phyloP scores from a whole-genome alignment of 2,113 vertebrate genomes.

The Lipotes vexillifer region DNA sequence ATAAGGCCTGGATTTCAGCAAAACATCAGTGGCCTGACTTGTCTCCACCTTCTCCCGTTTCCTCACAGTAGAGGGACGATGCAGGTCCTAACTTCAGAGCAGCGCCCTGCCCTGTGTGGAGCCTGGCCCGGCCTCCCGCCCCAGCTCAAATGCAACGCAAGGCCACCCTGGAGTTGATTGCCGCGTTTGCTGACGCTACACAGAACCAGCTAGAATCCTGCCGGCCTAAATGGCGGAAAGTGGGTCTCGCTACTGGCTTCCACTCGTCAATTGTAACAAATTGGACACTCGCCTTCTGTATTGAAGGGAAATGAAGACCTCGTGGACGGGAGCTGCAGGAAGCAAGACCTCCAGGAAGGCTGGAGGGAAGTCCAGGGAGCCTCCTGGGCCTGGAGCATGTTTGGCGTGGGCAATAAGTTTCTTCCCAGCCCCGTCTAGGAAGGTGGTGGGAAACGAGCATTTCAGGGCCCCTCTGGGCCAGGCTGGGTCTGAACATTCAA shows the following conservation, averaged over 20 bases:
- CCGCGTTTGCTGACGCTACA: fast-evolving
- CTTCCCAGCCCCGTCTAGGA: background rate
- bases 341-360: fast-evolving
- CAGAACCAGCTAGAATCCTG: background rate
- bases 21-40: fast-evolving
- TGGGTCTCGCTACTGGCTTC: fast-evolving
- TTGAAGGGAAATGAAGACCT: background rate
- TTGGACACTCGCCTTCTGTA: fast-evolving
- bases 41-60: fast-evolving
- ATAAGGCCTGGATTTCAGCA: background rate
- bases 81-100: background rate
- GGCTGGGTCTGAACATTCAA: fast-evolving
- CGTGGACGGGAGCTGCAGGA: background rate
- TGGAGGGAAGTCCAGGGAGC: too few species aligned
- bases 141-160: background rate
- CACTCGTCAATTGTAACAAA: fast-evolving
- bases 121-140: fast-evolving
- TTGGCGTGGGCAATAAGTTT: fast-evolving
- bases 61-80: background rate
- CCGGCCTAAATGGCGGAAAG: fast-evolving
- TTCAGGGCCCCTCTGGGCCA: background rate
- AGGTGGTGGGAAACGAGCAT: background rate
- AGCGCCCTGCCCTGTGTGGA: fast-evolving
- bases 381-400: background rate
- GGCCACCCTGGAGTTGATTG: fast-evolving